Base-by-base conservation (phyloP, 2,888 invertebrate genomes). In the Agrotis puta region DNA sequence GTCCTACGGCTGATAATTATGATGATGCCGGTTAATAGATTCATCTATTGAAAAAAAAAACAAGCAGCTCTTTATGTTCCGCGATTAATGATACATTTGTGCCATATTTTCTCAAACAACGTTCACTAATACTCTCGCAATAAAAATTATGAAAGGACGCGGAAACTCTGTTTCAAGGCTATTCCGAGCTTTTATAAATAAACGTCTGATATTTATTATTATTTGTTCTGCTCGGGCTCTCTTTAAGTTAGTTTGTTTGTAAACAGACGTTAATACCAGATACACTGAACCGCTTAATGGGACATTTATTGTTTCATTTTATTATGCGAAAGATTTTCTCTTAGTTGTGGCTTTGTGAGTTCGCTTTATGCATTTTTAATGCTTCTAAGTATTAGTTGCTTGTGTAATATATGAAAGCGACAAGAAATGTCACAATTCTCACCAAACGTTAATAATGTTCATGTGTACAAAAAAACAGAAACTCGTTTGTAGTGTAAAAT, bases 171-270 rank as follows among this genome's bases (percentile, higher is more conserved):
- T 43, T 63, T 54, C 73, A 72, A 79, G 53, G 62, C 51, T 45
- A 56, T 63, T 16, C 33, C 48, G 63, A 24, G 51, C 48, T 7
- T 79, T 63, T 58, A 68, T 68, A 78, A 78, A 75, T 61, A 77
- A 51, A 75, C 48, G 22, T 59, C 63, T 47, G 27, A 74, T 65
- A 80, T 80, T 77, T 80, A 74, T 80, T 79, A 64, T 77, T 74
- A 74, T 77, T 75, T 53, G 59, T 64, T 74, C 68, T 57, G 18
- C 51, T 58, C 58, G 56, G 24, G 61, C 33, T 80, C 64, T 50
- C 4, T n/a, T 77, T 66, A 72, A 72, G 53, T 72, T 79, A 79
- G 65, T 77, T 77, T 74, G 64, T 74, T 65, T 65, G 80, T 77
- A 74, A 68, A 79, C 68, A 77, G 61, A 74, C 64, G 68, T 79